phyloP scores from a whole-genome alignment of 2,888 invertebrate genomes.

The Adela reaumurella region DNA sequence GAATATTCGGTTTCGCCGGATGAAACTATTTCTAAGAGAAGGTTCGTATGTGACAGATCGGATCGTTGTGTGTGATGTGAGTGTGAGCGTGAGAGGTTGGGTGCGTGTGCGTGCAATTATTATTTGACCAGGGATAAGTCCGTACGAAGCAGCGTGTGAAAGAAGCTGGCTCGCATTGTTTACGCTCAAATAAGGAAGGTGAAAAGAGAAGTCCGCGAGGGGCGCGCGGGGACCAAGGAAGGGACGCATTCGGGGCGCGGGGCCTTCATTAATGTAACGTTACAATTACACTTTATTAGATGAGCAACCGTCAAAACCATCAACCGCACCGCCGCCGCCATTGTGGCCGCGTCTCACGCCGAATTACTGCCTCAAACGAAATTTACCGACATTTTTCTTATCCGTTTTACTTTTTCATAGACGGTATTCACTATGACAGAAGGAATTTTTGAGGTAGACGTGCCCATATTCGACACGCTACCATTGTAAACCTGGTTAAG shows the following conservation, averaged over 20 bases:
- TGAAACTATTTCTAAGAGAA: constrained; percentile 44
- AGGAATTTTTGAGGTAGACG: no score
- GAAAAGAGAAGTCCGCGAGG: constrained; percentile 28
- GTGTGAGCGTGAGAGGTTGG: constrained; percentile 14
- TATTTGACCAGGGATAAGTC: constrained; percentile 56
- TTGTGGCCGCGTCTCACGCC: background rate
- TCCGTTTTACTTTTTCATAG: background rate
- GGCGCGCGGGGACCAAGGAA: no score
- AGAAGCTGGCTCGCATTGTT: constrained; percentile 49
- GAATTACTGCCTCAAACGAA: background rate
- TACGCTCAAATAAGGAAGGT: constrained; percentile 52
- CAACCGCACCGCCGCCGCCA: no score
- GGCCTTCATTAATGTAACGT: constrained; percentile 37
- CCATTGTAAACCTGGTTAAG: no score
- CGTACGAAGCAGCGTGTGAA: constrained; percentile 47
- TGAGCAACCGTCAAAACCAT: constrained; percentile 20
- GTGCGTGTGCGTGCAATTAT: constrained; percentile 44
- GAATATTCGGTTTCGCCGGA: constrained; percentile 53
- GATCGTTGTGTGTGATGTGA: constrained; percentile 29
- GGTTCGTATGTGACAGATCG: constrained; percentile 30
- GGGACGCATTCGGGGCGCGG: constrained; percentile 5
- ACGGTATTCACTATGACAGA: no score
- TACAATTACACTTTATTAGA: constrained; percentile 37
- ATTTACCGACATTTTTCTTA: background rate
- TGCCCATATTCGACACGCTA: no score